These are phyloP conservation scores for Ennomos fuscantarius DNA, from an alignment of 2,888 invertebrate genomes.

Conservation along the genomic window DNA sequence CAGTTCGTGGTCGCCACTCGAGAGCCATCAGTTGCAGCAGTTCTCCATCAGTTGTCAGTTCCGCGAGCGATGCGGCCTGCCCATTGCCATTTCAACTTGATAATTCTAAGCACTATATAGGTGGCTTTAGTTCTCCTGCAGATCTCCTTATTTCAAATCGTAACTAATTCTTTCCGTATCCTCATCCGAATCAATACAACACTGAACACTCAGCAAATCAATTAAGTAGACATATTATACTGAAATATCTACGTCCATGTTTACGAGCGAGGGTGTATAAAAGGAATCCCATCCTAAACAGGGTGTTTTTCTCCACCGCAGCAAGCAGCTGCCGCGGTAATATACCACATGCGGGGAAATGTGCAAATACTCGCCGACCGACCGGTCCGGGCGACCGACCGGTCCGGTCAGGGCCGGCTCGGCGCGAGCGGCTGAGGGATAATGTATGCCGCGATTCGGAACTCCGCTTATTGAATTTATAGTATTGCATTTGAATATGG, in stretches of 20 bases:
- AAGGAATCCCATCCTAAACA: conserved; percentile 18
- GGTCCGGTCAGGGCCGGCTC: conserved; percentile 11
- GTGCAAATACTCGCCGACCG: conserved; percentile 3
- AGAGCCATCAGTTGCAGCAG: no score
- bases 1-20: no score
- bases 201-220: conserved; percentile 1
- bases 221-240: conserved; percentile 13
- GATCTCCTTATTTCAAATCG: no score
- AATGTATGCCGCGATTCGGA: conserved; percentile 27
- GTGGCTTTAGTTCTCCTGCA: no score
- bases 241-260: conserved; percentile 14
- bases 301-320: conserved; percentile 20
- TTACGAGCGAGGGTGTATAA: conserved; percentile 16
- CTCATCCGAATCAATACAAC: not conserved
- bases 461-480: conserved; percentile 33
- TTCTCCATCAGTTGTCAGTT: no score
- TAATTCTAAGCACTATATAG: no score
- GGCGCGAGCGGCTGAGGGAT: conserved; percentile 13
- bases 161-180: no score
- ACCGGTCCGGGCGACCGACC: not conserved
- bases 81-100: no score
- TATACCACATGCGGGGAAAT: conserved; percentile 8
- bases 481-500: conserved; percentile 29
- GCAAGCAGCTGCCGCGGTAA: conserved; percentile 12
- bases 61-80: no score